A percentile compares a stretch with the other conserved stretches of the same genome.
Evolutionary conservation across 2,888 invertebrate species (phyloP).

Genomic region (Pristionchus exspectatus): DNA sequence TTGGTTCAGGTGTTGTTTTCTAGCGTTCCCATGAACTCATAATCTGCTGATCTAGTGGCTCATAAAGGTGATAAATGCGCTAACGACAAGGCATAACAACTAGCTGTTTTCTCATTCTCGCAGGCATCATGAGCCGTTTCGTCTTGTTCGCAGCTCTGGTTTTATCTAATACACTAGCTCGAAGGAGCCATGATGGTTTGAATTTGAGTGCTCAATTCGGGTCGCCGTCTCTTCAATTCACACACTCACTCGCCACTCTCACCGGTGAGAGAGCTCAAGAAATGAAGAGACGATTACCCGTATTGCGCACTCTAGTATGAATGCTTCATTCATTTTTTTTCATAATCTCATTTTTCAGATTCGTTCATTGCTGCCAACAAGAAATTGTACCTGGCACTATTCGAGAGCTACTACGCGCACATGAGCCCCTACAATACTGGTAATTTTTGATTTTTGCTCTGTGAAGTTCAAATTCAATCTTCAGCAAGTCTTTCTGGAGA

Average conservation of each 20-base stretch:
- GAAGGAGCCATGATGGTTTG: background rate
- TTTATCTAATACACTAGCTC: background rate
- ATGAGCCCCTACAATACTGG: constrained; percentile 30
- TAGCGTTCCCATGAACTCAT: background rate
- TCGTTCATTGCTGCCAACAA: background rate
- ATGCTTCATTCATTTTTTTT: background rate
- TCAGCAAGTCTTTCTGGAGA: background rate
- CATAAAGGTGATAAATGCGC: constrained; percentile 9
- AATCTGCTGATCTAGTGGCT: background rate
- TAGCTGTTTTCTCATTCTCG: background rate
- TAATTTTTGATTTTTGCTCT: too few relatives aligned
- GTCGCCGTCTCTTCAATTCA: too few relatives aligned
- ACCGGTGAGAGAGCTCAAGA: too few relatives aligned
- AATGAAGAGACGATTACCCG: too few relatives aligned
- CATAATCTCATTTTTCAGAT: background rate
- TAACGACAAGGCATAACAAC: background rate
- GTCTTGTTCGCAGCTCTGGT: background rate
- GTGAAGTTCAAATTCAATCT: too few relatives aligned
- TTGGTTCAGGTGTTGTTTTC: background rate
- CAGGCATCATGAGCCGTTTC: background rate
- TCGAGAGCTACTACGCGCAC: constrained; percentile 1
- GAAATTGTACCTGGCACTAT: background rate
- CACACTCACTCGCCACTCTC: too few relatives aligned
- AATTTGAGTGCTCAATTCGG: too few relatives aligned
- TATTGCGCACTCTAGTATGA: too few relatives aligned